Conservation (phyloP, 2,888 invertebrate genomes). For the Mycalesis mineus region DNA sequence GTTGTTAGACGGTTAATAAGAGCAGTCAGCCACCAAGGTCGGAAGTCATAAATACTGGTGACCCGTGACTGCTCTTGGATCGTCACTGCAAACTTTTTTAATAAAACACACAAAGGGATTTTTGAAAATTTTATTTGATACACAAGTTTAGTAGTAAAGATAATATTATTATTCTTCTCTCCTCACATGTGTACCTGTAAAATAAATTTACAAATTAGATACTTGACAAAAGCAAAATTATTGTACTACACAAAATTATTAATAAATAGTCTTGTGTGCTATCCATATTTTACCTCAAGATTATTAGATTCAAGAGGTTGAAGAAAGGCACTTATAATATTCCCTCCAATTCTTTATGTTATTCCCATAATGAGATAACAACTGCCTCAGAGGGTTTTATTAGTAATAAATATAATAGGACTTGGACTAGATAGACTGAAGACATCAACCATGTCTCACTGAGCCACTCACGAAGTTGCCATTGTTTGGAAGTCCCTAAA, state of each 20-base stretch:
- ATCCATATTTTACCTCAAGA: slow-evolving; percentile 48
- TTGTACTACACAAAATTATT: too few species aligned
- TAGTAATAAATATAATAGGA: too few species aligned
- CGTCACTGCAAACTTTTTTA: background rate
- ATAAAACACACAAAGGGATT: slow-evolving; percentile 35
- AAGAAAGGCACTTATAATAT: slow-evolving; percentile 53
- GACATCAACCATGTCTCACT: too few species aligned
- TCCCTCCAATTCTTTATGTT: slow-evolving; percentile 69
- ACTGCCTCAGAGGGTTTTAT: slow-evolving; percentile 64
- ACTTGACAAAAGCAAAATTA: background rate
- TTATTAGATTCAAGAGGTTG: slow-evolving; percentile 50
- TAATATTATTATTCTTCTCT: slow-evolving; percentile 28
- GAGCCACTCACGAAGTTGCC: too few species aligned
- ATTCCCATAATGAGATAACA: slow-evolving; percentile 54
- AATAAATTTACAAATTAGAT: slow-evolving; percentile 29
- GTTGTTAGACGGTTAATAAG: too few species aligned
- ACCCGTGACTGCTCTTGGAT: too few species aligned
- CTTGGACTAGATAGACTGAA: too few species aligned
- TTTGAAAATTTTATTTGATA: slow-evolving; percentile 66
- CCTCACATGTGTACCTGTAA: slow-evolving; percentile 64
- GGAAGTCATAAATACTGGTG: too few species aligned
- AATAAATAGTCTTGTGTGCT: slow-evolving; percentile 43
- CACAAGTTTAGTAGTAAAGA: slow-evolving; percentile 44
- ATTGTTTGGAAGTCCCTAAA: too few species aligned
- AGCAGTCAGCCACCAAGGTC: too few species aligned